phyloP scores from a whole-genome alignment of 2,888 invertebrate species.

The Therioaphis trifolii region DNA sequence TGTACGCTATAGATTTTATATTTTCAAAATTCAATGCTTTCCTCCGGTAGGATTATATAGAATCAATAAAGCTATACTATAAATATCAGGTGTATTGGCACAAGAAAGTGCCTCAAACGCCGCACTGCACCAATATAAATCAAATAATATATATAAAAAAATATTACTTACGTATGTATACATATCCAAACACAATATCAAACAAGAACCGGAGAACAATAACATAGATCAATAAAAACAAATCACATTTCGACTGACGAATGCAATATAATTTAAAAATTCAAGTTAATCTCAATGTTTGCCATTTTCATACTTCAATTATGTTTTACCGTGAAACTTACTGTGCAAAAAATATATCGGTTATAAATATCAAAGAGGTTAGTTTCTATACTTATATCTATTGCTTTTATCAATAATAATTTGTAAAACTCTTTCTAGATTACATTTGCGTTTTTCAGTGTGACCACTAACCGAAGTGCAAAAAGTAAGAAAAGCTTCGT shows the following conservation, averaged over 20 bases:
- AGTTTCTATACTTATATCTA: no score
- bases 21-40: not conserved
- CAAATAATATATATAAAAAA: constrained; percentile 42
- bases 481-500: not conserved
- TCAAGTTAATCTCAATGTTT: not conserved
- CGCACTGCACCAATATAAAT: constrained; percentile 56
- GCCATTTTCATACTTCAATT: not conserved
- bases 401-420: not conserved
- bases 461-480: not conserved
- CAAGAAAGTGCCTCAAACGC: constrained; percentile 22
- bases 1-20: not conserved
- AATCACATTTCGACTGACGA: constrained; percentile 14
- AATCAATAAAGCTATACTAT: constrained; percentile 19
- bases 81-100: constrained; percentile 42
- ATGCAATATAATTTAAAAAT: constrained; percentile 1
- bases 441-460: not conserved
- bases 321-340: not conserved
- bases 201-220: constrained; percentile 36
- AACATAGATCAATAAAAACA: constrained; percentile 30
- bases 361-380: not conserved
- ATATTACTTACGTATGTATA: constrained; percentile 8
- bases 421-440: not conserved
- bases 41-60: not conserved
- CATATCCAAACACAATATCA: constrained; percentile 37
- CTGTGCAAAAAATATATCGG: not conserved